These are phyloP conservation scores for Toxonevra muliebris DNA, from an alignment of 2,888 invertebrate genomes.

Conservation along the genomic window DNA sequence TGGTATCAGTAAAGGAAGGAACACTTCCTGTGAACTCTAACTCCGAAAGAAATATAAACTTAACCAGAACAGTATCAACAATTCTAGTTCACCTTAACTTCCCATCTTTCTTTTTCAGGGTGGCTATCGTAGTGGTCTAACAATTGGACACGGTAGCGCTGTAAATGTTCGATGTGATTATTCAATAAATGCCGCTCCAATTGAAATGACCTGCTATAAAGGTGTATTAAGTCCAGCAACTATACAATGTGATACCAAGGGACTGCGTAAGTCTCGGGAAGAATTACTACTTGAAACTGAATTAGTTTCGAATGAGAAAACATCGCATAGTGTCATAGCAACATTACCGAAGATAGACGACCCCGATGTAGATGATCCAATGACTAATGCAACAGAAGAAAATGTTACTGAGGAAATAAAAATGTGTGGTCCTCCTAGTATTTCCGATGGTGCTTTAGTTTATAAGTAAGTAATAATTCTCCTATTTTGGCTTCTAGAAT, in stretches of 20 bases:
- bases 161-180: conserved; percentile 78
- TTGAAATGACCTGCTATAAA: conserved; percentile 62
- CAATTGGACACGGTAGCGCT: conserved; percentile 82
- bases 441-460: conserved; percentile 81
- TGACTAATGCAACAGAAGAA: conserved; percentile 52
- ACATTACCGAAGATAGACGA: conserved; percentile 43
- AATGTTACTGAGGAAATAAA: conserved; percentile 49
- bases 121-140: conserved; percentile 82
- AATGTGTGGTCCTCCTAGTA: conserved; percentile 65
- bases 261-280: conserved; percentile 59
- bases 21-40: no score
- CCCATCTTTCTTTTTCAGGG: conserved; percentile 60
- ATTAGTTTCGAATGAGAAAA: conserved; percentile 40
- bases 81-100: no score
- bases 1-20: no score
- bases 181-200: conserved; percentile 66
- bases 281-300: conserved; percentile 49
- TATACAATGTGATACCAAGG: conserved; percentile 59
- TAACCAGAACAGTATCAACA: no score
- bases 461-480: conserved; percentile 66
- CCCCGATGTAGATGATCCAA: conserved; percentile 47
- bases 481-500: no score
- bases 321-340: conserved; percentile 34
- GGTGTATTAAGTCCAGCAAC: conserved; percentile 58
- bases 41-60: no score